Evolutionary conservation across 1,140 invertebrate species (phyloP).

Genomic region (Drosophila pruinosa): DNA sequence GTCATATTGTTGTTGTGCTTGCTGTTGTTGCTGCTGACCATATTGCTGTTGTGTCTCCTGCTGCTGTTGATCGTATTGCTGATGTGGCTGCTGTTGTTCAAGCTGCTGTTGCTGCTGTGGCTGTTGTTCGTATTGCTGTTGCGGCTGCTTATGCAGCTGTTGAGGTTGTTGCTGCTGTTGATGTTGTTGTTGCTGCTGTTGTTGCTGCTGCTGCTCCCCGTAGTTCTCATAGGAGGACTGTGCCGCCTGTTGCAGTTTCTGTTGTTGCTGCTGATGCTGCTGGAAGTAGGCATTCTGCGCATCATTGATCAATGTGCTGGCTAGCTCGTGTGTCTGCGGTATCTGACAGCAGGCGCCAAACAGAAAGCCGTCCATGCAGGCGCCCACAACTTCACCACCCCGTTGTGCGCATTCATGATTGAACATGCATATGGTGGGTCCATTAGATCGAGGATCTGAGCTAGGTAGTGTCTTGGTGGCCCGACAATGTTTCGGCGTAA

Average conservation of each 20-base stretch:
- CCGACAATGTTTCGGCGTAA: slow-evolving; percentile 90
- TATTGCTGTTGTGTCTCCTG: slow-evolving; percentile 33
- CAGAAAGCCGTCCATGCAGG: slow-evolving; percentile 93
- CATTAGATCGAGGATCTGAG: slow-evolving; percentile 85
- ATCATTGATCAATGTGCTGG: slow-evolving; percentile 77
- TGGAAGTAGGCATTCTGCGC: slow-evolving; percentile 78
- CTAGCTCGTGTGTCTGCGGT: slow-evolving; percentile 81
- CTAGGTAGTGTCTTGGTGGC: slow-evolving; percentile 84
- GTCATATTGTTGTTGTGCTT: slow-evolving; percentile 38
- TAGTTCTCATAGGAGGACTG: slow-evolving; percentile 59
- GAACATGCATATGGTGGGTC: slow-evolving; percentile 95
- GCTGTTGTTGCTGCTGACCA: slow-evolving; percentile 34
- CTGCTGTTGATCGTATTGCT: slow-evolving; percentile 45
- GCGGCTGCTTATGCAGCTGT: slow-evolving; percentile 34
- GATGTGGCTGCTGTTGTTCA: slow-evolving; percentile 42
- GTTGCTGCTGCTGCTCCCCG: slow-evolving; percentile 41
- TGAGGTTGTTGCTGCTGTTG: slow-evolving; percentile 32
- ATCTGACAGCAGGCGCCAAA: slow-evolving; percentile 95
- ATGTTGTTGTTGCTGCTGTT: slow-evolving; percentile 56
- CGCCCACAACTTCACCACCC: slow-evolving; percentile 92
- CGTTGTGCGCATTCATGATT: slow-evolving; percentile 93
- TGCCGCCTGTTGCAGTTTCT: slow-evolving; percentile 34
- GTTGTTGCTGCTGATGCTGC: slow-evolving; percentile 67
- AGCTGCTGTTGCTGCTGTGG: slow-evolving; percentile 63
- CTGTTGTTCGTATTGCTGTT: slow-evolving; percentile 5